Percentiles rank a stretch among this genome's conserved stretches.
phyloP scores from a whole-genome alignment of 1,140 invertebrate species.

The Hermetia illucens region DNA sequence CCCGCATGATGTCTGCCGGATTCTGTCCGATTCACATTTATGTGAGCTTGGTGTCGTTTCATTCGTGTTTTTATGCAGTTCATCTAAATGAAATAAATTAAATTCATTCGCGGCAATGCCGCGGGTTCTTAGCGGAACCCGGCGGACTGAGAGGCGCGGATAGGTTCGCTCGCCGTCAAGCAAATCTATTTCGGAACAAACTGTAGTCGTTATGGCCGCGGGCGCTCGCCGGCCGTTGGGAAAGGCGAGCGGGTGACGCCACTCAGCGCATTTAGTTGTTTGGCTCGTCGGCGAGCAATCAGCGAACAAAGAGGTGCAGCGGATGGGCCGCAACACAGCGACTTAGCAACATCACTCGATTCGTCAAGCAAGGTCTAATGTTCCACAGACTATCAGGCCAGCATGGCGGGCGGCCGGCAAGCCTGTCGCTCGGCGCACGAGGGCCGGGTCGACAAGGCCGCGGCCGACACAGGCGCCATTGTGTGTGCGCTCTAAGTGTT shows the following conservation, averaged over 20 bases:
- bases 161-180: too few relatives aligned
- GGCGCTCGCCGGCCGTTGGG: background rate
- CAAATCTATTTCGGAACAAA: background rate
- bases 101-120: too few relatives aligned
- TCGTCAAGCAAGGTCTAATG: conserved; percentile 24
- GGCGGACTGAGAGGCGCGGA: too few relatives aligned
- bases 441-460: conserved; percentile 12
- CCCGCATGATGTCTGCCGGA: too few relatives aligned
- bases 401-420: conserved; percentile 23
- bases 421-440: conserved; percentile 7
- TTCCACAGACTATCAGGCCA: conserved; percentile 27
- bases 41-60: too few relatives aligned
- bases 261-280: conserved; percentile 26
- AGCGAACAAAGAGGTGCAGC: conserved; percentile 22
- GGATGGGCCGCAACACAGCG: too few relatives aligned
- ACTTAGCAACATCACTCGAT: conserved; percentile 27
- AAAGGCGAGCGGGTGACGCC: background rate
- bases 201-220: too few relatives aligned
- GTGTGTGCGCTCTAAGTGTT: conserved; percentile 10
- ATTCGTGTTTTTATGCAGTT: too few relatives aligned
- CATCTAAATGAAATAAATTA: too few relatives aligned
- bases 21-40: too few relatives aligned
- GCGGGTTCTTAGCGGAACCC: too few relatives aligned
- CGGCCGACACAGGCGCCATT: background rate
- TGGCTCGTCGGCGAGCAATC: conserved; percentile 27